phyloP scores from a whole-genome alignment of 2,888 invertebrate species.

The Trachelus iudaicus region DNA sequence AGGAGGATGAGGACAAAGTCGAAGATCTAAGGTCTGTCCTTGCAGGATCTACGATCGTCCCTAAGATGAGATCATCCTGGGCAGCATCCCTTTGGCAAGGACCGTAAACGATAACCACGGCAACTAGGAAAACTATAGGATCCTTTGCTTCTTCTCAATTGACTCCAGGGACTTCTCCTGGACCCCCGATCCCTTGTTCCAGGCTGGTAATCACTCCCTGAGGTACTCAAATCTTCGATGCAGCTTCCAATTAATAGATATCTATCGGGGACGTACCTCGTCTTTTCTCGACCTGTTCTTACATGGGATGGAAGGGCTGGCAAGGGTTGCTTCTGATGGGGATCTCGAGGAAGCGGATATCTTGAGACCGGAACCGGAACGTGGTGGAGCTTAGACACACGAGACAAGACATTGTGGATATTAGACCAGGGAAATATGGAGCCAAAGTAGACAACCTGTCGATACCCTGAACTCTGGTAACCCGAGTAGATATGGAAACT shows the following conservation, averaged over 20 bases:
- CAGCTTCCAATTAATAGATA: not conserved
- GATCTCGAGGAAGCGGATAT: not conserved
- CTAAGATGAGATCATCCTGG: constrained; percentile 60
- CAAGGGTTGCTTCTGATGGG: not conserved
- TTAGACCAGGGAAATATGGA: constrained; percentile 49
- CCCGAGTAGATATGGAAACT: constrained; percentile 38
- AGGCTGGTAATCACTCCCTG: not conserved
- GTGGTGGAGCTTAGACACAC: constrained; percentile 46
- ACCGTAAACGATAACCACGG: not conserved
- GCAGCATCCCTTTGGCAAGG: not conserved
- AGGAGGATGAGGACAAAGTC: constrained; percentile 38
- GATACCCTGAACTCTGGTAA: constrained; percentile 49
- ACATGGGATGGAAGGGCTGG: not conserved
- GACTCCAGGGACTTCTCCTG: not conserved
- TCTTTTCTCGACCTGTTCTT: not conserved
- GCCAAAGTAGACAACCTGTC: constrained; percentile 57
- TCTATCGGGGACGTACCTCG: not conserved
- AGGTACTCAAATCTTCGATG: not conserved
- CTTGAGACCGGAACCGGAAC: not conserved
- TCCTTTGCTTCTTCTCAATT: not conserved
- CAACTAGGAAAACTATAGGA: not conserved
- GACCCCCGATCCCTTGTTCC: not conserved
- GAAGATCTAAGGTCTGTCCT: constrained; percentile 62
- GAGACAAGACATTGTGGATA: constrained; percentile 59
- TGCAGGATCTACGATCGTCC: constrained; percentile 61